Percentiles rank a stretch among this genome's conserved stretches.
Conservation (phyloP, 92 coral and sea anemone genomes). For the Phenganax marumi region DNA sequence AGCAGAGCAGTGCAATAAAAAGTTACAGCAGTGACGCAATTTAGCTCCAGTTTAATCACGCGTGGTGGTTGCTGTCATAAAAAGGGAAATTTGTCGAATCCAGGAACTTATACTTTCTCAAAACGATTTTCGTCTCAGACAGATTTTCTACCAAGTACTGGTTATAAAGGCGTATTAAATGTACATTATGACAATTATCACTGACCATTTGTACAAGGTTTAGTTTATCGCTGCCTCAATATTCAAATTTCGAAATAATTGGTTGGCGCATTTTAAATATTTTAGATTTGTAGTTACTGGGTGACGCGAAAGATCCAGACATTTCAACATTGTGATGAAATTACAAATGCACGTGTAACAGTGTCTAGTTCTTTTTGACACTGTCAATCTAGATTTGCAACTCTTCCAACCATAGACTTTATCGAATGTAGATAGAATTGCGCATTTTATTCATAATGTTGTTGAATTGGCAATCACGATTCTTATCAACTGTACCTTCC, state of each 20-base stretch:
- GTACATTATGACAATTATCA: not conserved
- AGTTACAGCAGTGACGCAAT: no score
- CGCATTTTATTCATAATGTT: no score
- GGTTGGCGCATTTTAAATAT: not conserved
- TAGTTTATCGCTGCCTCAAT: not conserved
- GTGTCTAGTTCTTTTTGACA: no score
- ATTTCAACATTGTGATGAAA: not conserved
- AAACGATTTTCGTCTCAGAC: not conserved
- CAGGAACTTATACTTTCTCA: no score
- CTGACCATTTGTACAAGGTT: not conserved
- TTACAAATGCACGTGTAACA: not conserved
- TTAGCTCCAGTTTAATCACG: no score
- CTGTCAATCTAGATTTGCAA: no score
- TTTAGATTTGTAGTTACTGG: not conserved
- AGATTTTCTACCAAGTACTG: not conserved
- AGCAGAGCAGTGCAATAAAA: no score
- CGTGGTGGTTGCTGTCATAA: no score
- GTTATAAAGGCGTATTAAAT: not conserved
- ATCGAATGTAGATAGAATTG: not conserved
- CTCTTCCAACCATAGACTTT: not conserved
- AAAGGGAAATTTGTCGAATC: no score
- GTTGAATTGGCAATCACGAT: not conserved
- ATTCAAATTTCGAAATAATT: not conserved
- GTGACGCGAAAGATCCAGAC: not conserved
- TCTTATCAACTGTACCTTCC: not conserved